phyloP scores from a whole-genome alignment of 2,888 invertebrate genomes.

The Cheilosia urbana region DNA sequence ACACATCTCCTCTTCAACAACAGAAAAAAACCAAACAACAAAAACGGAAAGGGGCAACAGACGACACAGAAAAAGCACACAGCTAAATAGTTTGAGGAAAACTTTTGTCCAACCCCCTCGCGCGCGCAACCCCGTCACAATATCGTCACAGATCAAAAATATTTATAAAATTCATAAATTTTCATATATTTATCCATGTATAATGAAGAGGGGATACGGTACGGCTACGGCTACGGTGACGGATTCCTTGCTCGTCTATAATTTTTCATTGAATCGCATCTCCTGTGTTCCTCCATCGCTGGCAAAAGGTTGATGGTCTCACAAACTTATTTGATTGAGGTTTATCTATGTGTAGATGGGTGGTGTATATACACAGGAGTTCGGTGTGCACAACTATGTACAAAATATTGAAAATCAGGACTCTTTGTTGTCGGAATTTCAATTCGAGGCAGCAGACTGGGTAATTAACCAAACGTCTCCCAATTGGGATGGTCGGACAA shows the following conservation, averaged over 20 bases:
- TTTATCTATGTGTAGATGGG: slow-evolving; percentile 7
- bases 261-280: slow-evolving; percentile 65
- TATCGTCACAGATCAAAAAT: slow-evolving; percentile 72
- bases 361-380: not conserved
- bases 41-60: slow-evolving; percentile 19
- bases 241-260: slow-evolving; percentile 34
- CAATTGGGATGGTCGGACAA: slow-evolving; percentile 21
- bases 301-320: slow-evolving; percentile 58
- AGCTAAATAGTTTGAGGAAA: slow-evolving; percentile 67
- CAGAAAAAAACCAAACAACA: slow-evolving; percentile 3
- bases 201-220: slow-evolving; percentile 28
- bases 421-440: slow-evolving; percentile 9
- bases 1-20: slow-evolving; percentile 34
- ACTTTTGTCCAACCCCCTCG: slow-evolving; percentile 44
- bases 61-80: slow-evolving; percentile 43
- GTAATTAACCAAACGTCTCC: slow-evolving; percentile 55
- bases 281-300: slow-evolving; percentile 27
- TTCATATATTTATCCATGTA: slow-evolving; percentile 54
- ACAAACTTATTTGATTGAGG: slow-evolving; percentile 66
- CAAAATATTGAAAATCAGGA: slow-evolving; percentile 31
- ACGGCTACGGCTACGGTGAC: not conserved
- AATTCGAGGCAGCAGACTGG: not conserved
- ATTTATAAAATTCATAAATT: slow-evolving; percentile 74
- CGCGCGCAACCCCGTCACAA: slow-evolving; percentile 29
- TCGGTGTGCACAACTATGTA: not conserved